phyloP scores from a whole-genome alignment of 1,140 invertebrate genomes.

The Octopus sinensis region DNA sequence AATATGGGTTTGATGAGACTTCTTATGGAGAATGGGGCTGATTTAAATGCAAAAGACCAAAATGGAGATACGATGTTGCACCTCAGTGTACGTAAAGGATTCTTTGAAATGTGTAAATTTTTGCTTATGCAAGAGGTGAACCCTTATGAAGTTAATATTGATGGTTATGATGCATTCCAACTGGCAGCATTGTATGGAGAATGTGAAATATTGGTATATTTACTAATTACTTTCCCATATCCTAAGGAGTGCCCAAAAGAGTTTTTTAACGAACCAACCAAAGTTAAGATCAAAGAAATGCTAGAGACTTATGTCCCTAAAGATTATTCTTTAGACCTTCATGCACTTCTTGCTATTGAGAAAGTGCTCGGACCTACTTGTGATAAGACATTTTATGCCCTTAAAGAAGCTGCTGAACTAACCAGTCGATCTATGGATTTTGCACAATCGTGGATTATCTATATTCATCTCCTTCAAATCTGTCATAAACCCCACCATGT shows the following conservation, averaged over 20 bases:
- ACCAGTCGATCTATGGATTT: not conserved
- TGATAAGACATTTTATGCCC: not conserved
- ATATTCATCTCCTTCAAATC: not conserved
- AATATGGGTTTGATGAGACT: slow-evolving; percentile 47
- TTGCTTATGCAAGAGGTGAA: slow-evolving; percentile 62
- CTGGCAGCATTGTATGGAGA: not conserved
- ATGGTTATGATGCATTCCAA: not conserved
- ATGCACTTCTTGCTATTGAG: not conserved
- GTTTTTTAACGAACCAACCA: not conserved
- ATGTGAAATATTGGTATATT: not conserved
- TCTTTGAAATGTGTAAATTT: slow-evolving; percentile 75
- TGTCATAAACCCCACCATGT: not conserved
- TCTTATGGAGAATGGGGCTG: slow-evolving; percentile 72
- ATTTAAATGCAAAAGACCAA: slow-evolving; percentile 81
- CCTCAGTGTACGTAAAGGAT: slow-evolving; percentile 89
- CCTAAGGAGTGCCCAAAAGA: not conserved
- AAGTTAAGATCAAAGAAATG: not conserved
- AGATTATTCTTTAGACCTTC: not conserved
- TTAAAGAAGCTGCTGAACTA: not conserved
- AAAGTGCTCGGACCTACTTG: not conserved
- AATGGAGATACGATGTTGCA: slow-evolving; percentile 83
- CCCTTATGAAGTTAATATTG: not conserved
- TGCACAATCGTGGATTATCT: not conserved
- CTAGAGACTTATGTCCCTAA: not conserved
- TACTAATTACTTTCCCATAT: not conserved